A percentile compares a stretch with the other conserved stretches of the same genome.
Evolutionary conservation across 1,140 invertebrate species (phyloP).

Genomic region (Euura lappo): DNA sequence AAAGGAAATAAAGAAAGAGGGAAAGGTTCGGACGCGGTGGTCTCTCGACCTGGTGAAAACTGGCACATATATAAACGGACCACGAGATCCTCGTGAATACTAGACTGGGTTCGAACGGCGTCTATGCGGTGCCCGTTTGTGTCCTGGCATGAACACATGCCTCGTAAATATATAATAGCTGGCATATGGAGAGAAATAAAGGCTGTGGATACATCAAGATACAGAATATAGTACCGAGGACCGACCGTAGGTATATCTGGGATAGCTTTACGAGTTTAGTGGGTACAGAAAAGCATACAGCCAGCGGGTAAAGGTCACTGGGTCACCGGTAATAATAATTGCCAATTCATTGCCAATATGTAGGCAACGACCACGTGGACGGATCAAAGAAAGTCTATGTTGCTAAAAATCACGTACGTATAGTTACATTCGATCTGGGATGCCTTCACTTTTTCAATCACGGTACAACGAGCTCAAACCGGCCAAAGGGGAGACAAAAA

Average conservation of each 20-base stretch:
- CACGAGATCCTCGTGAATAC: too few relatives aligned
- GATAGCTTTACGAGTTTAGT: not conserved
- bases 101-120: too few relatives aligned
- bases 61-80: too few relatives aligned
- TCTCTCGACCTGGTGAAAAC: too few relatives aligned
- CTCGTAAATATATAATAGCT: conserved; percentile 1
- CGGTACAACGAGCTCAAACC: not conserved
- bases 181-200: not conserved
- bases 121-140: too few relatives aligned
- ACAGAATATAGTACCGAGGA: not conserved
- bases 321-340: conserved; percentile 10
- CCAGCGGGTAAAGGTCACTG: conserved; percentile 8
- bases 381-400: not conserved
- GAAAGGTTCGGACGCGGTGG: too few relatives aligned
- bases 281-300: conserved; percentile 8
- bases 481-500: too few relatives aligned
- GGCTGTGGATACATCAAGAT: not conserved
- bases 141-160: too few relatives aligned
- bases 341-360: conserved; percentile 11
- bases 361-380: not conserved
- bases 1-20: too few relatives aligned
- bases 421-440: too few relatives aligned
- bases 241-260: not conserved
- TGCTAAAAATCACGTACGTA: not conserved
- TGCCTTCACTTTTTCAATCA: not conserved